Percentiles rank a stretch among this genome's conserved stretches.
Evolutionary conservation across 2,888 invertebrate species (phyloP).

Genomic region (Morpho deidamia): DNA sequence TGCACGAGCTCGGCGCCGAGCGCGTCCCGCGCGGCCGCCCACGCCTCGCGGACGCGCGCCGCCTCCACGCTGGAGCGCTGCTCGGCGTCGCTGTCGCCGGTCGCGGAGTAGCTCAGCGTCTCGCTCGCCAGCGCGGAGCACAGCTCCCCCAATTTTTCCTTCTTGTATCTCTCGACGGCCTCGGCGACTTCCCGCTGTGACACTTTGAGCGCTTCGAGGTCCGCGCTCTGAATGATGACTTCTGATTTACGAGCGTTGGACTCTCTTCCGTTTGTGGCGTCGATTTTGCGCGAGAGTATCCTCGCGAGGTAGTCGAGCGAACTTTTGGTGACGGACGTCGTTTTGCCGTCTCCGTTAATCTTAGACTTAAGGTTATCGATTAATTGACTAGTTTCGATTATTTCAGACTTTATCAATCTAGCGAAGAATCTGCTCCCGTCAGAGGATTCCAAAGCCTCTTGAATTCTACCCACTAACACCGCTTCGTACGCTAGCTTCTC

Average conservation of each 20-base stretch:
- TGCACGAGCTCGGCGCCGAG: conserved; percentile 87
- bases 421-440: conserved; percentile 78
- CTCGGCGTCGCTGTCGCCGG: conserved; percentile 61
- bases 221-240: conserved; percentile 62
- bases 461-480: conserved; percentile 82
- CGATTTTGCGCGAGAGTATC: conserved; percentile 85
- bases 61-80: conserved; percentile 74
- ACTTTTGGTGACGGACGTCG: conserved; percentile 53
- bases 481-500: conserved; percentile 90
- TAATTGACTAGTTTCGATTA: conserved; percentile 86
- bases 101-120: conserved; percentile 79
- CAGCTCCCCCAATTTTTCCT: conserved; percentile 82
- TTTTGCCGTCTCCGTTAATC: conserved; percentile 75
- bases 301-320: conserved; percentile 85
- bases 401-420: conserved; percentile 82
- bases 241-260: conserved; percentile 48
- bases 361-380: conserved; percentile 85
- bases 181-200: conserved; percentile 80
- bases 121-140: conserved; percentile 84
- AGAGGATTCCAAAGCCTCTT: conserved; percentile 81
- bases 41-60: conserved; percentile 84
- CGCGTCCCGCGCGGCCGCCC: conserved; percentile 86
- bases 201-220: conserved; percentile 70
- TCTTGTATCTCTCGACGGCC: conserved; percentile 81
- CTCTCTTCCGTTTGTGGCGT: conserved; percentile 51